A percentile compares a stretch with the other conserved stretches of the same genome.
These are phyloP conservation scores for Pampusana beccarii DNA, from an alignment of 2,113 vertebrate genomes.

Conservation along the genomic window DNA sequence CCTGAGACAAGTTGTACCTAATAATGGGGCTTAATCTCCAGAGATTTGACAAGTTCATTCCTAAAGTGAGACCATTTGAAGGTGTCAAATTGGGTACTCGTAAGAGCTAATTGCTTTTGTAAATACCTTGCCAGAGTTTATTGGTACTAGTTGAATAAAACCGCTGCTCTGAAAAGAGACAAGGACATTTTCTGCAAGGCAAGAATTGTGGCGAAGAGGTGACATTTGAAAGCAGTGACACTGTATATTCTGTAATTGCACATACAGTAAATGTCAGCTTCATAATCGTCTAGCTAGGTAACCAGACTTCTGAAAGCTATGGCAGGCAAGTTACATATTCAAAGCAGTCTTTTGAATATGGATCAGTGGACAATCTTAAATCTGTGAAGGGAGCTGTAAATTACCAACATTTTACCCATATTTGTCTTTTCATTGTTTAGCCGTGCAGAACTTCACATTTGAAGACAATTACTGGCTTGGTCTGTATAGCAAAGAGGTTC, in stretches of 20 bases:
- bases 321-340: not conserved
- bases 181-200: constrained; percentile 12
- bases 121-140: constrained; percentile 27
- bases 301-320: constrained; percentile 15
- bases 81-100: not conserved
- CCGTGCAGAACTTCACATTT: not conserved
- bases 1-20: not conserved
- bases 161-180: not conserved
- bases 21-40: not conserved
- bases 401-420: not conserved
- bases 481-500: not conserved
- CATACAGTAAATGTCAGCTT: constrained; percentile 39
- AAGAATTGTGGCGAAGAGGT: not conserved
- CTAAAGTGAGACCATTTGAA: not conserved
- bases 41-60: not conserved
- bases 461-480: not conserved
- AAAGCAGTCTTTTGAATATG: not conserved
- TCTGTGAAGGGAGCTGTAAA: not conserved
- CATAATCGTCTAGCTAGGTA: not conserved
- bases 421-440: constrained; percentile 30
- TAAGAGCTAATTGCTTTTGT: constrained; percentile 31
- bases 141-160: not conserved
- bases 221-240: constrained; percentile 49
- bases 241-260: constrained; percentile 26
- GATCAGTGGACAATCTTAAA: constrained; percentile 4